Conservation (phyloP, 1,140 invertebrate species). For the Danaus melanippus region DNA sequence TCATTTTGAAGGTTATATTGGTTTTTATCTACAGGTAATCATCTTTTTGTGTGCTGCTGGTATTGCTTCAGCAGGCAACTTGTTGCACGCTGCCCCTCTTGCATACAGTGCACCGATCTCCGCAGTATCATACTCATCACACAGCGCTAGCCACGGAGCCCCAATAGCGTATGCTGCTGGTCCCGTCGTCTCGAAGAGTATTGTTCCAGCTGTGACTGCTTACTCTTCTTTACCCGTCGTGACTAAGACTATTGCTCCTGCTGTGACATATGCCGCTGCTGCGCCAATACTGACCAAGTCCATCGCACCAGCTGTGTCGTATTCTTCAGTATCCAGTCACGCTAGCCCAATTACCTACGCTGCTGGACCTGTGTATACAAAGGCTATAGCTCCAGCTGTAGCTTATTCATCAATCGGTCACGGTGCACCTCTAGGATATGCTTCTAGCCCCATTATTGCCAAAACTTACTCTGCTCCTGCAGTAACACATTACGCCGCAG, state of each 20-base stretch:
- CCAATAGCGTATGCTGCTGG: slow-evolving; percentile 24
- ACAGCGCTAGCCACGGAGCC: slow-evolving; percentile 16
- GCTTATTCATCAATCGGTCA: slow-evolving; percentile 20
- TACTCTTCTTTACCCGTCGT: slow-evolving; percentile 25
- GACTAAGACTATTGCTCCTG: slow-evolving; percentile 26
- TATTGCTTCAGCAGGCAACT: slow-evolving; percentile 38
- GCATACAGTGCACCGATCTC: slow-evolving; percentile 31
- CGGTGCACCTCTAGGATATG: slow-evolving; percentile 12
- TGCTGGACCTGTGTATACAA: slow-evolving; percentile 10
- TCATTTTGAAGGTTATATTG: neutral
- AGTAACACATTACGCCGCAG: slow-evolving; percentile 22
- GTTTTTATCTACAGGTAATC: slow-evolving; percentile 37
- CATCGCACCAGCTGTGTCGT: slow-evolving; percentile 19
- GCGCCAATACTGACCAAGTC: slow-evolving; percentile 26
- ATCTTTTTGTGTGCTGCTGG: slow-evolving; percentile 47
- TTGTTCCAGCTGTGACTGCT: slow-evolving; percentile 23
- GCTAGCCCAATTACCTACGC: slow-evolving; percentile 18
- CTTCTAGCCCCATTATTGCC: slow-evolving; percentile 17
- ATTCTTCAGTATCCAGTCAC: slow-evolving; percentile 18
- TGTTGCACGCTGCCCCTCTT: slow-evolving; percentile 34
- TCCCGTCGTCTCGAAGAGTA: slow-evolving; percentile 24
- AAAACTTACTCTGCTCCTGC: slow-evolving; percentile 23
- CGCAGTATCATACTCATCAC: slow-evolving; percentile 23
- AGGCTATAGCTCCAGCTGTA: slow-evolving; percentile 17
- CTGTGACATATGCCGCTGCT: slow-evolving; percentile 25